Conservation (phyloP, 2,888 invertebrate species). For the Pharmacophagus antenor region DNA sequence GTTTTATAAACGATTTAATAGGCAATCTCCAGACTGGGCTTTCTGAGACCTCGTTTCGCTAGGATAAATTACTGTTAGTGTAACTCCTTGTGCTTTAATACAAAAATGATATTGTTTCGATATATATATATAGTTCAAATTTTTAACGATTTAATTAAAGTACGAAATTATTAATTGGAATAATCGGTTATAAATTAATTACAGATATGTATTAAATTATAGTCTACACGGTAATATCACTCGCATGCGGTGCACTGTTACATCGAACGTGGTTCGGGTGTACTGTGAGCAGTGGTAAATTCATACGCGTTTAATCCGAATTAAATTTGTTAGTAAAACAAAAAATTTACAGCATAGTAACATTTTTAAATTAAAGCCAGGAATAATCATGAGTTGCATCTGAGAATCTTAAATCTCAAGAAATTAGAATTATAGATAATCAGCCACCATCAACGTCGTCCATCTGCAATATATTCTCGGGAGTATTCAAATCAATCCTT, state of each 20-base stretch:
- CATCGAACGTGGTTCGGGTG: too few species aligned
- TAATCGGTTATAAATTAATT: too few species aligned
- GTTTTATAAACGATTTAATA: slow-evolving; percentile 79
- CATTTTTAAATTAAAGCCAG: background rate
- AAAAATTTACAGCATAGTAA: background rate
- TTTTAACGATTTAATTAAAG: too few species aligned
- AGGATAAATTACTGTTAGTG: slow-evolving; percentile 30
- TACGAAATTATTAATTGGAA: too few species aligned
- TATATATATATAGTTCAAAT: too few species aligned
- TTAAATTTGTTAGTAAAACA: background rate
- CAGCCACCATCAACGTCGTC: slow-evolving; percentile 37
- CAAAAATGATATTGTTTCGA: slow-evolving; percentile 15
- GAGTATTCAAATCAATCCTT: slow-evolving; percentile 81
- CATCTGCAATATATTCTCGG: slow-evolving; percentile 70
- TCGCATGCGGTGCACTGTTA: too few species aligned
- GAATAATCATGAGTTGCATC: background rate
- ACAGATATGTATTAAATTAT: too few species aligned
- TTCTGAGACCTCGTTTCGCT: slow-evolving; percentile 46
- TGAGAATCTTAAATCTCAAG: background rate
- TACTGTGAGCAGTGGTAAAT: too few species aligned
- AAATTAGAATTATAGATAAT: slow-evolving; percentile 23
- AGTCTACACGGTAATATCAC: too few species aligned
- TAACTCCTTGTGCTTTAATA: slow-evolving; percentile 19
- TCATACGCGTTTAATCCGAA: background rate
- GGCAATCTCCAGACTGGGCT: slow-evolving; percentile 67